A percentile compares a stretch with the other conserved stretches of the same genome.
Conservation (phyloP, 1,140 invertebrate species). For the Aphelinus atriplicis region DNA sequence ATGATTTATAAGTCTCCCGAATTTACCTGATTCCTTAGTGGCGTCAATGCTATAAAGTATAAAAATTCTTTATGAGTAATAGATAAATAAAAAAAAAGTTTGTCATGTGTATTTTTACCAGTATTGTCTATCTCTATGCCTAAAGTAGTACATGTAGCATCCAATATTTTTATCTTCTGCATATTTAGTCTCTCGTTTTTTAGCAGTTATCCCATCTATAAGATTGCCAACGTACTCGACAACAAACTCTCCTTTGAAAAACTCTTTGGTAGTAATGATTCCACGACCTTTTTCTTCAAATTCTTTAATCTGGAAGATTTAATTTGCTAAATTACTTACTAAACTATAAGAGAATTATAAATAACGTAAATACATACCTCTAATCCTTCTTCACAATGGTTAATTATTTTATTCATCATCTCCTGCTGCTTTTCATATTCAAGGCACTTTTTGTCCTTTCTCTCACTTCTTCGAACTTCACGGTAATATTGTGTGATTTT, state of each 20-base stretch:
- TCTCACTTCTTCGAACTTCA: constrained; percentile 83
- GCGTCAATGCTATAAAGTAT: constrained; percentile 87
- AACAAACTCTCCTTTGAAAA: constrained; percentile 91
- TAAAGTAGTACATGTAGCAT: constrained; percentile 99
- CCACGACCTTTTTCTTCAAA: constrained; percentile 83
- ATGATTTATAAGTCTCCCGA: constrained; percentile 96
- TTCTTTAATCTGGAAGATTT: constrained; percentile 66
- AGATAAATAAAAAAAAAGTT: background rate
- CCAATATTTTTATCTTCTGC: constrained; percentile 87
- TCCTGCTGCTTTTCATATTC: constrained; percentile 85
- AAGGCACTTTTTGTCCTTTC: constrained; percentile 85
- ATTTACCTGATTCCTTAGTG: constrained; percentile 86
- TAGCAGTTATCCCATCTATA: constrained; percentile 84
- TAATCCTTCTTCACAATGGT: constrained; percentile 84
- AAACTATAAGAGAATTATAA: constrained; percentile 1
- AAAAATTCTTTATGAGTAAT: constrained; percentile 15
- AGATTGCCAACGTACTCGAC: constrained; percentile 97
- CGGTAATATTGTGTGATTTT: constrained; percentile 90
- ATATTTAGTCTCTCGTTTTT: constrained; percentile 84
- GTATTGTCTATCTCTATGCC: constrained; percentile 87
- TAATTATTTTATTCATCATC: constrained; percentile 80
- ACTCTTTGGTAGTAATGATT: constrained; percentile 79
- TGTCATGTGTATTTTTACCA: constrained; percentile 74
- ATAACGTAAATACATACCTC: constrained; percentile 67
- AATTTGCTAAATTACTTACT: constrained; percentile 16